Evolutionary conservation across 2,888 invertebrate genomes (phyloP).

Genomic region (Elmis aenea): DNA sequence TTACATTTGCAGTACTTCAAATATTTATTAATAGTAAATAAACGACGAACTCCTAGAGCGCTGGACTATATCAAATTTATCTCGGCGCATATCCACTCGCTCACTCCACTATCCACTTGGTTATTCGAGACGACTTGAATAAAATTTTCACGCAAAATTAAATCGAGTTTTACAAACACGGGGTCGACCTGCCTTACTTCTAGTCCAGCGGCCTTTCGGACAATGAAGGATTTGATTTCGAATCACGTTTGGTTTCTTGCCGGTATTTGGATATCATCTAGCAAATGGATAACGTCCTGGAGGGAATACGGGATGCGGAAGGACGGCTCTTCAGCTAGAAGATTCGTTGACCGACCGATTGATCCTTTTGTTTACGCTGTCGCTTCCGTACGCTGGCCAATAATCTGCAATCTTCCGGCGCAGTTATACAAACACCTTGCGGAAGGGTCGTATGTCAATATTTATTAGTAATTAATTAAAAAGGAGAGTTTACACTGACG

Average conservation of each 20-base stretch:
- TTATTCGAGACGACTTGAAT: conserved; percentile 7
- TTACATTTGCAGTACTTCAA: no score
- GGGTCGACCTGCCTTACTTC: no score
- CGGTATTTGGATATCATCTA: no score
- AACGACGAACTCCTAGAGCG: no score
- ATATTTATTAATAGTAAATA: no score
- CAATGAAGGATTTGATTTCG: conserved; percentile 9
- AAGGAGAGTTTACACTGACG: conserved; percentile 16
- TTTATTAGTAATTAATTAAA: conserved; percentile 25
- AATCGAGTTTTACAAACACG: conserved; percentile 12
- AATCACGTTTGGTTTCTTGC: conserved; percentile 9
- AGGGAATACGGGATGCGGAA: neutral
- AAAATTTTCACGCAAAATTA: conserved; percentile 14
- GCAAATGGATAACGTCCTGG: neutral
- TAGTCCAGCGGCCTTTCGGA: no score
- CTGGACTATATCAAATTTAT: conserved; percentile 7
- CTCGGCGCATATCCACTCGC: conserved; percentile 7
- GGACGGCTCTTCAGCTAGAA: no score
- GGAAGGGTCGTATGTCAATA: conserved; percentile 22
- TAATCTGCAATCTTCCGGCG: conserved; percentile 22
- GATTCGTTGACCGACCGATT: conserved; percentile 12
- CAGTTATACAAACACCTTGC: conserved; percentile 21
- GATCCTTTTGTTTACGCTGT: conserved; percentile 18
- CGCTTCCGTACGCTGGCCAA: conserved; percentile 19
- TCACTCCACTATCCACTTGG: conserved; percentile 4